Conservation (phyloP, 2,888 invertebrate species). For the Pollenia angustigena region DNA sequence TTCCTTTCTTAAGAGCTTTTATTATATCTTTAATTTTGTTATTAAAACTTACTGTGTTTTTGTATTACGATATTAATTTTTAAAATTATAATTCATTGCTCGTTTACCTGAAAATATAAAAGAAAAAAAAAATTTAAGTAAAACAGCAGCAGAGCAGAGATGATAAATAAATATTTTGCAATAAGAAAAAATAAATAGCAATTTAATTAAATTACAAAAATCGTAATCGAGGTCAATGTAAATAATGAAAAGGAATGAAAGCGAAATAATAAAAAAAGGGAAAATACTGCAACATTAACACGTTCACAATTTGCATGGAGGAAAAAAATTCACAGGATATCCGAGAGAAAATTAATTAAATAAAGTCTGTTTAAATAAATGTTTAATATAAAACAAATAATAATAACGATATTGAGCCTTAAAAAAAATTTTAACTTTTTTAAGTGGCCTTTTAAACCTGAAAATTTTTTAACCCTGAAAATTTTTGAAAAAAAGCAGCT, state of each 20-base stretch:
- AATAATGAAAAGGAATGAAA: slow-evolving; percentile 38
- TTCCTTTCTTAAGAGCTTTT: not conserved
- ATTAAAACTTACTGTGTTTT: slow-evolving; percentile 22
- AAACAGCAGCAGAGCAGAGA: slow-evolving; percentile 11
- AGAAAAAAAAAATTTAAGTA: slow-evolving; percentile 8
- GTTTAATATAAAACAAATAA: not conserved
- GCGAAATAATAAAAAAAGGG: slow-evolving; percentile 26
- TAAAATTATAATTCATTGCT: not conserved
- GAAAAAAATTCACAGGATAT: slow-evolving; percentile 35
- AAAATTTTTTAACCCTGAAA: no score
- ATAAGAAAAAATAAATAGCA: slow-evolving; percentile 51
- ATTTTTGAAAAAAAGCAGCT: no score
- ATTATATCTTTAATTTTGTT: not conserved
- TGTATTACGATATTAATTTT: not conserved
- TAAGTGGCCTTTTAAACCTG: no score
- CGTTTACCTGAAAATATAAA: slow-evolving; percentile 67
- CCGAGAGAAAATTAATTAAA: slow-evolving; percentile 47
- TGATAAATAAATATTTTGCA: slow-evolving; percentile 60
- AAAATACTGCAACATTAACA: slow-evolving; percentile 26
- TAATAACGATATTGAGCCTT: not conserved
- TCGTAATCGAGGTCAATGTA: slow-evolving; percentile 60
- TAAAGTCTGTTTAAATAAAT: not conserved
- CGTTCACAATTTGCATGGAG: slow-evolving; percentile 23
- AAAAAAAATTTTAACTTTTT: not conserved
- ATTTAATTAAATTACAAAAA: slow-evolving; percentile 66